These are phyloP conservation scores for Pelecanus crispus DNA, from an alignment of 2,113 vertebrate species.

Conservation along the genomic window DNA sequence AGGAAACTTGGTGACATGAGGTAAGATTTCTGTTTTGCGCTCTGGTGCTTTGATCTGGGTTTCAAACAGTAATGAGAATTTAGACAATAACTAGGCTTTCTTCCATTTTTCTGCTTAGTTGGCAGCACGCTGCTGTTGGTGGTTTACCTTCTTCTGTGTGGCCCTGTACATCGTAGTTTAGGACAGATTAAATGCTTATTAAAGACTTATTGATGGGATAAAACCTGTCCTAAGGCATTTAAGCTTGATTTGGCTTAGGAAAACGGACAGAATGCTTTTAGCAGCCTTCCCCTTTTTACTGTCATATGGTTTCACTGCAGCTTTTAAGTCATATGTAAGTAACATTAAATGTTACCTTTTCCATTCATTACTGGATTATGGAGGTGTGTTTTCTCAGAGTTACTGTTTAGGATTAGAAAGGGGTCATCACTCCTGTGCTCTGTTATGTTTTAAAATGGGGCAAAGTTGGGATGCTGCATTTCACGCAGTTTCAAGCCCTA, in stretches of 20 bases:
- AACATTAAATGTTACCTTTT: not conserved
- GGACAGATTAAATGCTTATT: not conserved
- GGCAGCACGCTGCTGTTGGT: not conserved
- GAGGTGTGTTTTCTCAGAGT: not conserved
- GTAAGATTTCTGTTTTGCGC: slow-evolving; percentile 63
- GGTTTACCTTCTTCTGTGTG: not conserved
- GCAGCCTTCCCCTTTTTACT: not conserved
- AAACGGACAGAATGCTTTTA: not conserved
- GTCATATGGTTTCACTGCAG: not conserved
- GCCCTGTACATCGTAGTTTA: not conserved
- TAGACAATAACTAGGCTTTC: not conserved
- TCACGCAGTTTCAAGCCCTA: not conserved
- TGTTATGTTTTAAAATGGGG: not conserved
- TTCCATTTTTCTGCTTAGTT: not conserved
- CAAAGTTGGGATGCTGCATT: not conserved
- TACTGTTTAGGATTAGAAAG: not conserved
- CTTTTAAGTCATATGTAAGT: not conserved
- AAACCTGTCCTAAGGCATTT: not conserved
- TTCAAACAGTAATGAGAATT: not conserved
- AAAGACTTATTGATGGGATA: not conserved
- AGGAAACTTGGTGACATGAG: slow-evolving; percentile 94
- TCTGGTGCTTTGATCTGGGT: not conserved
- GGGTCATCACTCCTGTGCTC: not conserved
- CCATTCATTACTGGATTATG: not conserved
- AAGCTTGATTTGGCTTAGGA: not conserved